These are phyloP conservation scores for Actinostola sp. DNA, from an alignment of 92 coral and sea anemone genomes.

Conservation along the genomic window DNA sequence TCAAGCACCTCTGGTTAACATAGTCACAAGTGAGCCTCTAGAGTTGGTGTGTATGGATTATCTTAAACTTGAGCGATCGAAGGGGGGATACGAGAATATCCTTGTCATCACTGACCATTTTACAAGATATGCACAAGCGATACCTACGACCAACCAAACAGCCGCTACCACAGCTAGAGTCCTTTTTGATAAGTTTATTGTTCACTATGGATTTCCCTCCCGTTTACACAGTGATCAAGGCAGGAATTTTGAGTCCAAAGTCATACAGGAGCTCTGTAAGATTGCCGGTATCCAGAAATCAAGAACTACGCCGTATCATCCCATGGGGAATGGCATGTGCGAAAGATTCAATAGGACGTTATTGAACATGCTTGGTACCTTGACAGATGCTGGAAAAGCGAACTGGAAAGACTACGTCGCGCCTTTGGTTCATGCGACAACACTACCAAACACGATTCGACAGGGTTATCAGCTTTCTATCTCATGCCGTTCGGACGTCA, in stretches of 20 bases:
- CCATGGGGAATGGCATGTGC: no score
- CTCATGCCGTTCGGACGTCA: slow-evolving; percentile 49
- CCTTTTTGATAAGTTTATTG: no score
- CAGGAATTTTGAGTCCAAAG: not conserved
- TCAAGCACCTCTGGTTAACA: not conserved
- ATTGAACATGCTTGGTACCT: slow-evolving; percentile 46
- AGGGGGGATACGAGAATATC: not conserved
- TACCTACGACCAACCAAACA: not conserved
- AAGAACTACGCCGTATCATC: no score
- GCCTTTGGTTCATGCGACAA: slow-evolving; percentile 55
- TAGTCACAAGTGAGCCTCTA: not conserved
- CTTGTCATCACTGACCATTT: slow-evolving; percentile 7
- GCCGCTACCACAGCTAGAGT: not conserved
- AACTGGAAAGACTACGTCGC: slow-evolving; percentile 49
- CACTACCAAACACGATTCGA: slow-evolving; percentile 27
- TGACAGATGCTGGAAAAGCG: slow-evolving; percentile 31
- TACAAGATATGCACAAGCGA: slow-evolving; percentile 6
- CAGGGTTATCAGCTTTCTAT: slow-evolving; percentile 34
- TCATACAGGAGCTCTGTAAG: slow-evolving; percentile 5
- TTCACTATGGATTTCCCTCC: not conserved
- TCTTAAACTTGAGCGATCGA: not conserved
- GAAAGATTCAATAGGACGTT: no score
- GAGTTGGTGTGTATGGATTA: not conserved
- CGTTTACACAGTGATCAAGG: not conserved
- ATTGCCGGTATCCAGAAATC: slow-evolving; percentile 2